Evolutionary conservation across 1,140 invertebrate species (phyloP).

Genomic region (Hetaerina americana): DNA sequence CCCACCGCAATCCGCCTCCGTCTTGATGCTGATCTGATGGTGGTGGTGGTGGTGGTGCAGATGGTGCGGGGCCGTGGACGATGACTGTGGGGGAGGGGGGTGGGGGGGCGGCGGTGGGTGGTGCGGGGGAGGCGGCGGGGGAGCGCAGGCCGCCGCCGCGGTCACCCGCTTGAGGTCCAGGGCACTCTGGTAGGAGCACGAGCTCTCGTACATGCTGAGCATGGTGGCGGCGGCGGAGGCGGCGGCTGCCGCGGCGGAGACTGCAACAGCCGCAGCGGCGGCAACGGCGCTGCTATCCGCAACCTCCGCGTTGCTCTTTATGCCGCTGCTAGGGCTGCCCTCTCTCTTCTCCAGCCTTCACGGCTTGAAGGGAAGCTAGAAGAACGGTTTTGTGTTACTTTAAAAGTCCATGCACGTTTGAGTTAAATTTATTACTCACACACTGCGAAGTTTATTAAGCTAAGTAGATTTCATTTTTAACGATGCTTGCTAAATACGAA

Average conservation of each 20-base stretch:
- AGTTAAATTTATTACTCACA: too few species aligned
- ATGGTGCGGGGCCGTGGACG: neutral
- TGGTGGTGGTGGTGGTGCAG: neutral
- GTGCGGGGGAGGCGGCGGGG: conserved; percentile 5
- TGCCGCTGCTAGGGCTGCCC: neutral
- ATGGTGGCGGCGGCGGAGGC: neutral
- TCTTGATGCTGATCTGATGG: conserved; percentile 30
- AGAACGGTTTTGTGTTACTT: too few species aligned
- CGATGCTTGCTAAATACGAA: too few species aligned
- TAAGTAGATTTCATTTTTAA: too few species aligned
- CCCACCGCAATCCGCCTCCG: conserved; percentile 33
- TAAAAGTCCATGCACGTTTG: too few species aligned
- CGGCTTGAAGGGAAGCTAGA: too few species aligned
- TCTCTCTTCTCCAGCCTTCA: neutral
- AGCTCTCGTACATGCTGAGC: conserved; percentile 69
- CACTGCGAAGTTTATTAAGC: too few species aligned
- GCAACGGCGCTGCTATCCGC: neutral
- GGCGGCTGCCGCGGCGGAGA: neutral
- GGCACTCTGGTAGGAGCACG: conserved; percentile 74
- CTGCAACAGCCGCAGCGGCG: neutral
- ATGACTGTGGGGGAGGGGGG: neutral
- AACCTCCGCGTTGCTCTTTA: neutral
- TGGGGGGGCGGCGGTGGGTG: neutral
- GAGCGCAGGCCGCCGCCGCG: conserved; percentile 22
- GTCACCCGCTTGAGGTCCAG: conserved; percentile 64